Evolutionary conservation across 2,888 invertebrate species (phyloP).

Genomic region (Andrena bicolor): DNA sequence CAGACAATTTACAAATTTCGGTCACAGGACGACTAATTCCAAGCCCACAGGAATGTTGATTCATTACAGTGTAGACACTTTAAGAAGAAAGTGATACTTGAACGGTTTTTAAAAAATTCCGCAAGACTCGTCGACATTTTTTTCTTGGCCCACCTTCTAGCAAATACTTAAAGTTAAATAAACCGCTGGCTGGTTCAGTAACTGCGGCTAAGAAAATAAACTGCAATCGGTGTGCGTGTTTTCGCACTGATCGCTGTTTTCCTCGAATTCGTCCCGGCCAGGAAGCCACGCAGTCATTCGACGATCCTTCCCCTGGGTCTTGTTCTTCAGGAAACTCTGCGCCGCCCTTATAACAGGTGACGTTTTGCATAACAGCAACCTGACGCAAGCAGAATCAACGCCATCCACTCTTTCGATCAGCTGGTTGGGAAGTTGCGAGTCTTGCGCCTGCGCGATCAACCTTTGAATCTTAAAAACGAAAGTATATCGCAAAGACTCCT

Average conservation of each 20-base stretch:
- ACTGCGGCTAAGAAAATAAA: conserved; percentile 64
- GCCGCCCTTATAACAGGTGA: conserved; percentile 92
- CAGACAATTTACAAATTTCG: too few species aligned
- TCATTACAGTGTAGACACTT: too few species aligned
- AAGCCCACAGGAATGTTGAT: too few species aligned
- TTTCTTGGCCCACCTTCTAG: background rate
- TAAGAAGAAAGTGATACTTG: too few species aligned
- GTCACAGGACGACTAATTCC: too few species aligned
- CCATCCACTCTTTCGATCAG: conserved; percentile 88
- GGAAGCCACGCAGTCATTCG: conserved; percentile 82
- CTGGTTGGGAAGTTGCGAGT: conserved; percentile 88
- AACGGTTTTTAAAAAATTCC: background rate
- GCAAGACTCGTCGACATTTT: background rate
- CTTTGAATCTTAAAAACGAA: conserved; percentile 80
- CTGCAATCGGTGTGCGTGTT: conserved; percentile 80
- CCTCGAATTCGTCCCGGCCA: conserved; percentile 80
- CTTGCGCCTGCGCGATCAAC: conserved; percentile 87
- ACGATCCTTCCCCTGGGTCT: conserved; percentile 74
- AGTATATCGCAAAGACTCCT: background rate
- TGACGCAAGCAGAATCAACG: conserved; percentile 89
- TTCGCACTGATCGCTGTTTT: conserved; percentile 83
- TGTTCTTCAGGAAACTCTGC: conserved; percentile 88
- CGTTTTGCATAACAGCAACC: conserved; percentile 91
- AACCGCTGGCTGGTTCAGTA: conserved; percentile 20
- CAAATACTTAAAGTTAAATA: conserved; percentile 43